Evolutionary conservation across 1,140 invertebrate genomes (phyloP).

Genomic region (Drosophila equinoxialis): DNA sequence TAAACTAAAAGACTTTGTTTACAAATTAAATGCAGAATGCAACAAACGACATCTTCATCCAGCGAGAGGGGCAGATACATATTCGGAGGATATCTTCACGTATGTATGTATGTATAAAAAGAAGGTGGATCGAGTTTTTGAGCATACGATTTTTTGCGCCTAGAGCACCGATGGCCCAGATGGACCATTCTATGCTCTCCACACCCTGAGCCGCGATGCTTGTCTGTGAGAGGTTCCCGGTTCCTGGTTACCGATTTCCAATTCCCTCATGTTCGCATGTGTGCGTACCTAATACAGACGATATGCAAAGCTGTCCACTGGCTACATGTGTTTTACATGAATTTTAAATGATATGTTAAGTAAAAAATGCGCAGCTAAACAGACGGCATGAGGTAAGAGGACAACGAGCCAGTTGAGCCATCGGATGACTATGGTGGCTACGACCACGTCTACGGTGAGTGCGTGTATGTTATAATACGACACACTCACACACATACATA

Average conservation of each 20-base stretch:
- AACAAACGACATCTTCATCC: constrained; percentile 76
- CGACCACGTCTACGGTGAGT: constrained; percentile 35
- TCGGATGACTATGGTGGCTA: no score
- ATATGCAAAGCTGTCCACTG: constrained; percentile 72
- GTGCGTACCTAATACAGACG: constrained; percentile 71
- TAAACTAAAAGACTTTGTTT: constrained; percentile 82
- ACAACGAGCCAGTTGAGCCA: constrained; percentile 12
- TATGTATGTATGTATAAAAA: background rate
- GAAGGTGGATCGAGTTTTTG: background rate
- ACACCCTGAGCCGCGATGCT: background rate
- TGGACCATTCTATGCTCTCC: background rate
- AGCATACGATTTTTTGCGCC: background rate
- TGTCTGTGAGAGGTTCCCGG: no score
- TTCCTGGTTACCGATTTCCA: no score
- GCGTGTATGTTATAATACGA: constrained; percentile 25
- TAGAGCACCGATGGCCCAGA: constrained; percentile 6
- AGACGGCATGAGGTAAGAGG: constrained; percentile 59
- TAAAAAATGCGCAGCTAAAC: constrained; percentile 81
- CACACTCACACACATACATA: constrained; percentile 12
- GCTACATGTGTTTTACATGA: constrained; percentile 82
- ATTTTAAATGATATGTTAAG: constrained; percentile 82
- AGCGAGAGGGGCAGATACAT: background rate
- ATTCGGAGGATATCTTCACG: background rate
- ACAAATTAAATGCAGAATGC: constrained; percentile 81
- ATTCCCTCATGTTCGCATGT: background rate